Evolutionary conservation across 1,140 invertebrate species (phyloP), one percentile per base, ranked within the genome.

Genomic region (Carcinoscorpius rotundicauda): DNA sequence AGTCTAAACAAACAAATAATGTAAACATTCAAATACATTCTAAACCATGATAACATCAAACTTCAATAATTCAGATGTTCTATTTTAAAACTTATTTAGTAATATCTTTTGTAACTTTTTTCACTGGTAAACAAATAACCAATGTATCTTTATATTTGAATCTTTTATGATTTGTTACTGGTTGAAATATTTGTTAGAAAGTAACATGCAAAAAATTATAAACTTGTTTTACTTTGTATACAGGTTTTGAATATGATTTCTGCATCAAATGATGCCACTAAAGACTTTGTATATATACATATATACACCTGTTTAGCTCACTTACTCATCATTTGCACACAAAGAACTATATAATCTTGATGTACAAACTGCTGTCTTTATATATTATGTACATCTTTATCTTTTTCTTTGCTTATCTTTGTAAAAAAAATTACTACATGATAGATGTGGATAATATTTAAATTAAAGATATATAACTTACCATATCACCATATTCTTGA

Each of bases 401-500:
- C 10, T 52, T 50, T 52, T 48, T 63, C 1, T 63, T 62, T 6
- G 10, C 5, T 6, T 11, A 5, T 11, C 6, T 52, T 9, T 4
- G 6, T 11, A 11, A n/a, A 10, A 62, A 62, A n/a, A 49, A 63
- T 52, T 61, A 61, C 51, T 53, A 62, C 50, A 57, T 66, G 29
- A 10, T 57, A 50, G 4, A 66, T 49, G 50, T n/a, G 6, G 6
- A 29, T 29, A 29, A 0, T 29, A 29, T 29, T 29, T 29, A 29
- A 29, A 29, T 29, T 29, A 64, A 11, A 59, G 60, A 57, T 11
- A 56, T 58, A 11, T 60, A 62, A 6, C 6, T 70, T 67, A 70
- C 71, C 63, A 81, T 63, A 70, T 84, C 79, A 68, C 84, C 84
- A 76, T 78, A 85, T 70, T 84, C 77, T 73, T 78, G 73, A 3